These are phyloP conservation scores for Candidula unifasciata DNA, from an alignment of 2,888 invertebrate species.

Conservation along the genomic window DNA sequence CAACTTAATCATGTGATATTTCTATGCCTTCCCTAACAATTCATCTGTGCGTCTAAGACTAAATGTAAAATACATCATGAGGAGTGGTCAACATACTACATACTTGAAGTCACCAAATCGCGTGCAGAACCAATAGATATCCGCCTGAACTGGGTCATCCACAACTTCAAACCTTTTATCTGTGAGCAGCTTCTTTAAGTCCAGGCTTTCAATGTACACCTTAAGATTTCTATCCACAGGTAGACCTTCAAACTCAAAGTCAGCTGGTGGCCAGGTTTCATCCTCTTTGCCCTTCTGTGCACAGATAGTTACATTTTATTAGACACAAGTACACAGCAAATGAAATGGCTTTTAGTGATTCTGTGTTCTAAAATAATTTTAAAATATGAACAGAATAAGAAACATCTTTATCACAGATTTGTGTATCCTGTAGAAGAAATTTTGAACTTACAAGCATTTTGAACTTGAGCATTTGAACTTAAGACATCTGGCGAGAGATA, in stretches of 20 bases:
- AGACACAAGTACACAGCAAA: background rate
- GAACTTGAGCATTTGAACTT: too few species aligned
- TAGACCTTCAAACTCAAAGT: conserved; percentile 58
- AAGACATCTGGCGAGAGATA: too few species aligned
- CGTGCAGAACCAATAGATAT: conserved; percentile 85
- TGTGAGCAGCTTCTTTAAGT: conserved; percentile 84
- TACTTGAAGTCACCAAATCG: conserved; percentile 81
- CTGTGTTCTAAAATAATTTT: too few species aligned
- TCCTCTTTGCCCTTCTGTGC: conserved; percentile 68
- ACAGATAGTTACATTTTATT: background rate
- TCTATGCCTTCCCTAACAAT: too few species aligned
- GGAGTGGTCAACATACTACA: conserved; percentile 34
- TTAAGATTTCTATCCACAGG: conserved; percentile 66
- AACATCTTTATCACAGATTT: too few species aligned
- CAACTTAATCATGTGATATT: too few species aligned
- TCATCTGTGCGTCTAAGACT: too few species aligned
- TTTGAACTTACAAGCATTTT: too few species aligned
- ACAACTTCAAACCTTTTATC: conserved; percentile 86
- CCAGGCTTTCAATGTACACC: conserved; percentile 85
- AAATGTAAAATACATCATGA: too few species aligned
- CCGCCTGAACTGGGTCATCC: conserved; percentile 85
- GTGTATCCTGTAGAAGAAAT: too few species aligned
- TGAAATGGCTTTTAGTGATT: background rate
- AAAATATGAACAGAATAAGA: too few species aligned
- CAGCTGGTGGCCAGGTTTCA: conserved; percentile 83